These are phyloP conservation scores for Mesorhabditis belari DNA, from an alignment of 2,888 invertebrate species.

Conservation along the genomic window DNA sequence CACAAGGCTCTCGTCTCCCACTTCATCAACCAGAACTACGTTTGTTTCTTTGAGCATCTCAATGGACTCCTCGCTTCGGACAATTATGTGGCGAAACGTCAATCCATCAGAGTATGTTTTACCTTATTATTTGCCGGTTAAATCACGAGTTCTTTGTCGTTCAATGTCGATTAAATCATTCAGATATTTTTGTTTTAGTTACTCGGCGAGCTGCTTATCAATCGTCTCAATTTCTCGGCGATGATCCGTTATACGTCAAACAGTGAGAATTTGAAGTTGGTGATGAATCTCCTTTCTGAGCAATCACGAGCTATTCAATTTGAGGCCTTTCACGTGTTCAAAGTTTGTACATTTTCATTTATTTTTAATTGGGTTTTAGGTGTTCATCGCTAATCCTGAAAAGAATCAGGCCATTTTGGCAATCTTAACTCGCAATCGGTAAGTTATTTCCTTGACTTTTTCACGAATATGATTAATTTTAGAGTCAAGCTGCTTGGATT, in stretches of 20 bases:
- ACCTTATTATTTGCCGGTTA: too few relatives aligned
- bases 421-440: constrained; percentile 85
- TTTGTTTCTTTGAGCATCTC: constrained; percentile 90
- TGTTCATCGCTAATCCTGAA: constrained; percentile 99
- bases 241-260: constrained; percentile 73
- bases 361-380: too few relatives aligned
- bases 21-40: constrained; percentile 97
- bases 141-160: too few relatives aligned
- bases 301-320: constrained; percentile 99
- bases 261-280: constrained; percentile 92
- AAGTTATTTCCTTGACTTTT: too few relatives aligned
- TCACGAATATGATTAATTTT: too few relatives aligned
- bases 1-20: constrained; percentile 80
- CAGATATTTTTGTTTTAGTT: constrained; percentile 59
- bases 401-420: constrained; percentile 98
- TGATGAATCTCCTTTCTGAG: constrained; percentile 99
- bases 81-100: constrained; percentile 97
- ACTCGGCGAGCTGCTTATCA: constrained; percentile 88
- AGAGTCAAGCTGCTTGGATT: constrained; percentile 77
- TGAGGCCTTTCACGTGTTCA: constrained; percentile 99
- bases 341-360: too few relatives aligned
- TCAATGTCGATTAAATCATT: too few relatives aligned
- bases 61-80: constrained; percentile 94
- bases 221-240: constrained; percentile 97
- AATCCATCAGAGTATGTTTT: constrained; percentile 79